phyloP scores from a whole-genome alignment of 2,888 invertebrate genomes.

The Hemistola chrysoprasaria region DNA sequence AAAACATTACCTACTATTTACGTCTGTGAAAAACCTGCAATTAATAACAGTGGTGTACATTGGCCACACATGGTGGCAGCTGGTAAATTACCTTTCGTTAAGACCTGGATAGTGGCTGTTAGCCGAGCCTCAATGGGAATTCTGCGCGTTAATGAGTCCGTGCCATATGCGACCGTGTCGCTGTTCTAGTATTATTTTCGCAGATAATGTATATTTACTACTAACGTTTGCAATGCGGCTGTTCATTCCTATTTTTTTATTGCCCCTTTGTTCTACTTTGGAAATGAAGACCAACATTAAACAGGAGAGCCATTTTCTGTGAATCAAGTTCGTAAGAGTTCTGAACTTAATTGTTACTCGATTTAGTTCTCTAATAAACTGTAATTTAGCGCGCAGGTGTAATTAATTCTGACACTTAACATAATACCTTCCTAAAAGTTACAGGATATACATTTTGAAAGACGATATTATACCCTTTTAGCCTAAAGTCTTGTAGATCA shows the following conservation, averaged over 20 bases:
- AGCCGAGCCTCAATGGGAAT: conserved; percentile 45
- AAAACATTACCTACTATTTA: too few species aligned
- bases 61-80: conserved; percentile 50
- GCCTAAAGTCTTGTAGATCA: not conserved
- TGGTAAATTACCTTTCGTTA: conserved; percentile 67
- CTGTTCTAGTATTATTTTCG: conserved; percentile 49
- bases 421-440: not conserved
- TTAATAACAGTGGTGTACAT: too few species aligned
- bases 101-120: conserved; percentile 66
- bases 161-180: conserved; percentile 57
- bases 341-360: too few species aligned
- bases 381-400: too few species aligned
- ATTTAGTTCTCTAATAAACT: too few species aligned
- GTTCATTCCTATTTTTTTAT: not conserved
- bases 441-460: too few species aligned
- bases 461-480: not conserved
- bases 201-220: conserved; percentile 34
- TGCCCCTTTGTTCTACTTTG: too few species aligned
- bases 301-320: too few species aligned
- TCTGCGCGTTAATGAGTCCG: conserved; percentile 57
- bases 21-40: too few species aligned
- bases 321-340: too few species aligned
- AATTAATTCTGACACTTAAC: conserved; percentile 1
- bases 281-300: too few species aligned
- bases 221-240: conserved; percentile 21